These are phyloP conservation scores for Orussus abietinus DNA, from an alignment of 1,140 invertebrate genomes.

Conservation along the genomic window DNA sequence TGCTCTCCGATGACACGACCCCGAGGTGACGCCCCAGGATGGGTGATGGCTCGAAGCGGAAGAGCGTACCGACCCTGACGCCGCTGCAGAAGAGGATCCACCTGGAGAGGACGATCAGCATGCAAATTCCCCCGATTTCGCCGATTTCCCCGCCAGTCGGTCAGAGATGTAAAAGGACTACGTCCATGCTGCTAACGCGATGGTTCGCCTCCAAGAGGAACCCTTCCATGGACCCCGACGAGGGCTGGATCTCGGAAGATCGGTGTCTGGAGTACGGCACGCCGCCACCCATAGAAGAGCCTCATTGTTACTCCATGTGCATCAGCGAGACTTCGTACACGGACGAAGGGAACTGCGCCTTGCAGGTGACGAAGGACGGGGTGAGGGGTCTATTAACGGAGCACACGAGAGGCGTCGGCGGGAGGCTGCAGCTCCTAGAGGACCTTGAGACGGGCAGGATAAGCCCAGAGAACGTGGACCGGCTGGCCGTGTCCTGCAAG, in stretches of 20 bases:
- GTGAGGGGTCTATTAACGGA: constrained; percentile 67
- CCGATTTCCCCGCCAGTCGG: constrained; percentile 14
- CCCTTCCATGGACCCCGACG: constrained; percentile 10
- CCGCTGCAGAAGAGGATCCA: constrained; percentile 26
- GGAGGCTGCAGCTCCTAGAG: constrained; percentile 63
- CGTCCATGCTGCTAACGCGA: constrained; percentile 33
- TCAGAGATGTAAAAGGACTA: constrained; percentile 28
- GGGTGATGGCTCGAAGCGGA: constrained; percentile 14
- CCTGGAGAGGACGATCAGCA: constrained; percentile 34
- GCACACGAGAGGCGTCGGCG: constrained; percentile 64
- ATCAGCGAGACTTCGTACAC: constrained; percentile 67
- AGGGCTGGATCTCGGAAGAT: constrained; percentile 20
- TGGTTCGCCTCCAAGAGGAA: constrained; percentile 30
- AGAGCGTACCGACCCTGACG: constrained; percentile 11
- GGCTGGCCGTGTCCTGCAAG: constrained; percentile 50
- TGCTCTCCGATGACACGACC: background rate
- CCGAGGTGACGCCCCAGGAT: constrained; percentile 4
- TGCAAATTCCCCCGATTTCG: constrained; percentile 28
- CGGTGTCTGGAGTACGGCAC: constrained; percentile 67
- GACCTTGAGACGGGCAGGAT: constrained; percentile 66
- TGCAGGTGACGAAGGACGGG: constrained; percentile 71
- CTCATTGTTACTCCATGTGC: constrained; percentile 65
- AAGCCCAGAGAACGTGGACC: constrained; percentile 53
- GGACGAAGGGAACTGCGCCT: constrained; percentile 57
- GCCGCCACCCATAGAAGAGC: constrained; percentile 68